Conservation (phyloP, 2,888 invertebrate species). For the Alsophila aescularia region DNA sequence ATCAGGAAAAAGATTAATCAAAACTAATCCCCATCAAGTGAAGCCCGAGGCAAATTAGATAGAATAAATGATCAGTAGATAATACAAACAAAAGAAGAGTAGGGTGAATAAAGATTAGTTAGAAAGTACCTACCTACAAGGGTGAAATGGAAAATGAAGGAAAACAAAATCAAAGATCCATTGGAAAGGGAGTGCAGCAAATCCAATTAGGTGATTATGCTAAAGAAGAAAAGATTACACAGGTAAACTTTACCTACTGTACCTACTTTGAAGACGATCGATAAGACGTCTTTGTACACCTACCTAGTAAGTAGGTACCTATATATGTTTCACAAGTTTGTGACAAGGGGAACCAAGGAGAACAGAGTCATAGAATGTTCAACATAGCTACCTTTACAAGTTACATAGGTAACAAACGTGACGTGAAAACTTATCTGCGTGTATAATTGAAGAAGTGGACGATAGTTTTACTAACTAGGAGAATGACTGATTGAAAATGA, state of each 20-base stretch:
- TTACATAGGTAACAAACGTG: not conserved
- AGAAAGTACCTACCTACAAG: not conserved
- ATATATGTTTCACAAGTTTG: slow-evolving; percentile 17
- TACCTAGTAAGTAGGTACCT: not conserved
- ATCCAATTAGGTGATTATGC: slow-evolving; percentile 24
- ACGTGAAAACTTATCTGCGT: too few species aligned
- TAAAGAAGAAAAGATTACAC: slow-evolving; percentile 15
- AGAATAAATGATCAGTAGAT: slow-evolving; percentile 22
- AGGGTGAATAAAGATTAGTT: slow-evolving; percentile 20
- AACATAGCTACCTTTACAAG: too few species aligned
- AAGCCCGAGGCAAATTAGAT: slow-evolving; percentile 8
- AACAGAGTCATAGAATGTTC: slow-evolving; percentile 10
- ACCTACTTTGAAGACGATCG: slow-evolving; percentile 5
- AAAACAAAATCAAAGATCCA: slow-evolving; percentile 21
- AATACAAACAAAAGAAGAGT: slow-evolving; percentile 17
- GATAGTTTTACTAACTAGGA: too few species aligned
- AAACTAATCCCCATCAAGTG: not conserved
- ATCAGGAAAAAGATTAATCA: not conserved
- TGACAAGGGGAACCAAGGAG: slow-evolving; percentile 19
- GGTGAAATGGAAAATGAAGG: too few species aligned
- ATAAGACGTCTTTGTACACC: slow-evolving; percentile 1
- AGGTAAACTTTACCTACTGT: not conserved
- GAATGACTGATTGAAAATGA: too few species aligned
- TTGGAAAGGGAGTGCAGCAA: slow-evolving; percentile 17
- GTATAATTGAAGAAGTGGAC: too few species aligned